A percentile compares a stretch with the other conserved stretches of the same genome.
These are phyloP conservation scores for Plestiodon gilberti DNA, from an alignment of 2,113 vertebrate genomes.

Conservation along the genomic window DNA sequence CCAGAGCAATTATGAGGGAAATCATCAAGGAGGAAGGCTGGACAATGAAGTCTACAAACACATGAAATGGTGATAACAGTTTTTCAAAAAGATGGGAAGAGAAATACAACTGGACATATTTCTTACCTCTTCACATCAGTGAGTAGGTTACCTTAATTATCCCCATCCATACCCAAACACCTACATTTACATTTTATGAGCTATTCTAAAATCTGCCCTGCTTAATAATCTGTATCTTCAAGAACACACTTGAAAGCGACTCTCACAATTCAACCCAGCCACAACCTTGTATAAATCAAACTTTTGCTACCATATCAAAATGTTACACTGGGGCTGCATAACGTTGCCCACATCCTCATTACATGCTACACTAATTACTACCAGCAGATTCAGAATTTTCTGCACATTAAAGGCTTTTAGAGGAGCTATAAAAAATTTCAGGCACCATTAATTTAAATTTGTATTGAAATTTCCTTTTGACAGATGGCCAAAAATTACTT, in stretches of 20 bases:
- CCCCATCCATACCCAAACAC: slow-evolving; percentile 53
- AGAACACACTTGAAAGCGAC: slow-evolving; percentile 78
- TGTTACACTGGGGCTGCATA: slow-evolving; percentile 79
- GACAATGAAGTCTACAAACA: neutral
- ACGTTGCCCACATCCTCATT: slow-evolving; percentile 82
- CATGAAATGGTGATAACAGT: neutral
- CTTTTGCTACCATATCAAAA: slow-evolving; percentile 86
- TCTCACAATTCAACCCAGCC: slow-evolving; percentile 81
- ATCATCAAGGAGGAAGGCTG: slow-evolving; percentile 42
- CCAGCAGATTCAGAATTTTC: slow-evolving; percentile 84
- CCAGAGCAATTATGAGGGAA: slow-evolving; percentile 6
- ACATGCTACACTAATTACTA: slow-evolving; percentile 89
- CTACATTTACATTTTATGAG: slow-evolving; percentile 73
- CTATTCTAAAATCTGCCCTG: slow-evolving; percentile 70
- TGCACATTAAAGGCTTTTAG: slow-evolving; percentile 88
- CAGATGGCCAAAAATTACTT: slow-evolving; percentile 90
- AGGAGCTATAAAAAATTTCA: slow-evolving; percentile 86
- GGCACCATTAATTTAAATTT: slow-evolving; percentile 91
- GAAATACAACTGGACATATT: slow-evolving; percentile 36
- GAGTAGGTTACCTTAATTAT: slow-evolving; percentile 52
- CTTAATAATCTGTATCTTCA: slow-evolving; percentile 79
- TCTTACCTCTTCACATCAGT: slow-evolving; percentile 47
- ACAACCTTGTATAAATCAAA: slow-evolving; percentile 82
- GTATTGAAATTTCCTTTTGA: slow-evolving; percentile 88
- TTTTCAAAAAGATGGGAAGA: slow-evolving; percentile 25